phyloP scores from a whole-genome alignment of 1,140 invertebrate species.

The Lordiphosa collinella region DNA sequence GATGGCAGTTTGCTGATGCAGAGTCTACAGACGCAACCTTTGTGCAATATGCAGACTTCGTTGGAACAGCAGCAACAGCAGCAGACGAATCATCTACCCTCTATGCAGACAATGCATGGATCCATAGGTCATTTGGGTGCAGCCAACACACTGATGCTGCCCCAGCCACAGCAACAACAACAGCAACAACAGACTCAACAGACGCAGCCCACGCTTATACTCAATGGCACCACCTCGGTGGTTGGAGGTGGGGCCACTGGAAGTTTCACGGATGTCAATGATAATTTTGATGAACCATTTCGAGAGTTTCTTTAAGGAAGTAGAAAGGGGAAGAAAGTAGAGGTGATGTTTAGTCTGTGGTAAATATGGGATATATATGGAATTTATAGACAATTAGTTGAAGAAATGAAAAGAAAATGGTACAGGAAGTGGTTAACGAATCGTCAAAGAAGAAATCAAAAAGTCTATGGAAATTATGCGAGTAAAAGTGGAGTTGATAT shows the following conservation, averaged over 20 bases:
- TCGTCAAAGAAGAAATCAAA: too few species aligned
- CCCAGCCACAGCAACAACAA: constrained; percentile 36
- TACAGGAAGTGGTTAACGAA: too few species aligned
- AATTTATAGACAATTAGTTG: constrained; percentile 22
- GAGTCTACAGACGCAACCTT: constrained; percentile 40
- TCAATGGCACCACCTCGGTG: constrained; percentile 46
- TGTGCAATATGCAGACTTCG: constrained; percentile 48
- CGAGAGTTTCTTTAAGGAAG: constrained; percentile 65
- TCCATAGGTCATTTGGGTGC: constrained; percentile 50
- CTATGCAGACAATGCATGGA: constrained; percentile 46
- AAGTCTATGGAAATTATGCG: background rate
- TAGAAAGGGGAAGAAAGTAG: background rate
- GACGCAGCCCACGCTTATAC: constrained; percentile 53
- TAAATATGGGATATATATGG: constrained; percentile 19
- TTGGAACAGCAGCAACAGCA: constrained; percentile 47
- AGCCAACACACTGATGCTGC: constrained; percentile 37
- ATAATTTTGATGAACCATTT: constrained; percentile 75
- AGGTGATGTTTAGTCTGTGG: constrained; percentile 9
- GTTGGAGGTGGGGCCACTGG: constrained; percentile 25
- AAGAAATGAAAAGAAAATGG: too few species aligned
- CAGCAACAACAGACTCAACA: constrained; percentile 24
- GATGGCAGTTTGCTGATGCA: constrained; percentile 56
- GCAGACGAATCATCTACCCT: constrained; percentile 24
- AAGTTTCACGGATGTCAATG: constrained; percentile 62
- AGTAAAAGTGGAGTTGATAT: background rate